These are phyloP conservation scores for Amblyteles armatorius DNA, from an alignment of 2,888 invertebrate species.

Conservation along the genomic window DNA sequence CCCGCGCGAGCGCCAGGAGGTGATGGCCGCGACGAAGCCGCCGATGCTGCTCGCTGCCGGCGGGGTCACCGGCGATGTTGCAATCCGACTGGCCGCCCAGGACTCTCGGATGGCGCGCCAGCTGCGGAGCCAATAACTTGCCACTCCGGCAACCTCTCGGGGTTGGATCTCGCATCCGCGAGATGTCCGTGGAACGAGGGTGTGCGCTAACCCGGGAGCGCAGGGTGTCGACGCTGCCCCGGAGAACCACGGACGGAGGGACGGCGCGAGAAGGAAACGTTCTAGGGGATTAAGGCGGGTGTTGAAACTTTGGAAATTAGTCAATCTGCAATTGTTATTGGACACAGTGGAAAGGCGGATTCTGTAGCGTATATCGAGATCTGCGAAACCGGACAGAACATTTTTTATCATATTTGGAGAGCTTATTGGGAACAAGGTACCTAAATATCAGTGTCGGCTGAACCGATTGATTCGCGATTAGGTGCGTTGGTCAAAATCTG, in stretches of 20 bases:
- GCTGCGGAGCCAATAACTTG: constrained; percentile 84
- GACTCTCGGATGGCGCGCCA: constrained; percentile 78
- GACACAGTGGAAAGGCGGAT: background rate
- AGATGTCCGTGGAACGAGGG: constrained; percentile 27
- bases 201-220: constrained; percentile 3
- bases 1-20: constrained; percentile 28
- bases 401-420: background rate
- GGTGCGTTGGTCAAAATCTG: too few relatives aligned
- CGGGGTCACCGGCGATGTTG: constrained; percentile 80
- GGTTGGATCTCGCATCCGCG: constrained; percentile 47
- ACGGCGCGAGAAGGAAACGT: constrained; percentile 8
- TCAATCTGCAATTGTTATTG: constrained; percentile 30
- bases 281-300: background rate
- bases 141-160: constrained; percentile 62
- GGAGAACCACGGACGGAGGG: background rate
- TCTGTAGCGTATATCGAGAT: background rate
- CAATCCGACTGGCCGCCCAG: constrained; percentile 78
- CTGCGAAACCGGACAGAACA: background rate
- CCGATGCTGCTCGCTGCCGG: constrained; percentile 60
- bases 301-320: constrained; percentile 53
- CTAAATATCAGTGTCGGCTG: too few relatives aligned
- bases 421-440: background rate
- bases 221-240: constrained; percentile 10
- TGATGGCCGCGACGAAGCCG: constrained; percentile 58
- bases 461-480: too few relatives aligned